These are phyloP conservation scores for Drosophila nannoptera DNA, from an alignment of 1,140 invertebrate species.

Conservation along the genomic window DNA sequence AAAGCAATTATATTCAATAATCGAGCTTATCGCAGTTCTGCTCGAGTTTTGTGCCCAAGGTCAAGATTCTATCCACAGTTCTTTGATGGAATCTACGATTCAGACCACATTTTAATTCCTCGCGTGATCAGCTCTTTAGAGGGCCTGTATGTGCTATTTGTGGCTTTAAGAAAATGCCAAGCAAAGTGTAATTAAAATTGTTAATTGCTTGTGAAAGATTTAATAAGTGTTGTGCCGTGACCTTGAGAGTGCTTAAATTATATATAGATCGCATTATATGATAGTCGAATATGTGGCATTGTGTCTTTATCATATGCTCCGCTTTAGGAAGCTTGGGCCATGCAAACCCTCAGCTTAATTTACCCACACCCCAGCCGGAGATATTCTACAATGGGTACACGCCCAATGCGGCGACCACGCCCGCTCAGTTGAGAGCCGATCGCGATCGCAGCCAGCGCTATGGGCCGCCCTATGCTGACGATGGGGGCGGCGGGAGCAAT, in stretches of 20 bases:
- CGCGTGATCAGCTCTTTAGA: conserved; percentile 4
- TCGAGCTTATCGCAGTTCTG: too few species aligned
- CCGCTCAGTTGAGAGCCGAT: conserved; percentile 62
- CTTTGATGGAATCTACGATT: background rate
- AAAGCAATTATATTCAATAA: background rate
- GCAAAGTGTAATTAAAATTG: conserved; percentile 52
- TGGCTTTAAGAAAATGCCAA: conserved; percentile 29
- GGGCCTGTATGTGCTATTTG: conserved; percentile 1
- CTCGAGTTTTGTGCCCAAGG: background rate
- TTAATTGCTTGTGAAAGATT: conserved; percentile 71
- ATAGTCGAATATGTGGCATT: conserved; percentile 51
- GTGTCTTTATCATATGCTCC: conserved; percentile 33
- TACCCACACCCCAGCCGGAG: conserved; percentile 79
- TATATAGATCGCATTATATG: conserved; percentile 55
- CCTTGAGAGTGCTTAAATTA: conserved; percentile 53
- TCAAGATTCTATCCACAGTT: background rate
- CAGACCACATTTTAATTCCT: background rate
- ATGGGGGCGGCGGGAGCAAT: conserved; percentile 2
- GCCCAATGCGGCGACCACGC: conserved; percentile 65
- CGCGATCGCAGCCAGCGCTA: conserved; percentile 69
- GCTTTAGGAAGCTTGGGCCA: conserved; percentile 21
- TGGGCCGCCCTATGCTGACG: conserved; percentile 69
- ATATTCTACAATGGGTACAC: conserved; percentile 71
- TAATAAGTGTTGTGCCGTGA: conserved; percentile 49
- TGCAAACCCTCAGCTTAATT: conserved; percentile 80